Evolutionary conservation across 2,888 invertebrate species (phyloP), one percentile per base, ranked within the genome.

Genomic region (Phengaris alcon): DNA sequence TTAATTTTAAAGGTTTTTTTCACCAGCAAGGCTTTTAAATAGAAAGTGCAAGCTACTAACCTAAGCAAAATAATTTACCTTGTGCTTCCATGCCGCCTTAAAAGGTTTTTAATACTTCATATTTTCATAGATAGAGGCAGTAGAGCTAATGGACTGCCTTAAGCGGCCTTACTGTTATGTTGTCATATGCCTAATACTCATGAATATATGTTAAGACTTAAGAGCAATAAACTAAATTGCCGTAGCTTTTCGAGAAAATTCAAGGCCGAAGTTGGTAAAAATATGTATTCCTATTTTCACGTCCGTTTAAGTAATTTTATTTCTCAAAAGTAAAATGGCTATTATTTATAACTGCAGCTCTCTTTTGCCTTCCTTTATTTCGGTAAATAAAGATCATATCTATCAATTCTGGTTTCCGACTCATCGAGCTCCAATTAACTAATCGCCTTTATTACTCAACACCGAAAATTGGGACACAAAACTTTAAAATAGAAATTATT

Each of bases 361-460:
- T 46, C 69, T 44, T n/a, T 46, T 48, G 9, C n/a, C 68, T 72
- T 35, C n/a, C 68, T 72, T 35, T 35, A 54, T 72, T 52, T 52
- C 72, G 72, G 72, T 72, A 54, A 72, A 72, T 72, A 35, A 52
- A 72, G 72, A 54, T 72, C 72, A 35, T 52, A 72, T 72, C 54
- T 72, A 72, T 72, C 72, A 72, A 72, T 72, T 72, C 72, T 35
- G 72, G 72, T 52, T 22, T 52, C 72, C 72, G 72, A 52, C 52
- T 54, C 72, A 72, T 54, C 72, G 72, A 52, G 72, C 72, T 10
- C 35, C 35, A 68, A 72, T 72, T 44, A 54, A 54, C 22, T 72
- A 72, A 72, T 72, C 54, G 54, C 54, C 15, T 72, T 72, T 72
- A 54, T 72, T 54, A 72, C 72, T 52, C 72, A 72, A 72, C 72